Evolutionary conservation across 2,888 invertebrate species (phyloP).

Genomic region (Trisateles emortualis): DNA sequence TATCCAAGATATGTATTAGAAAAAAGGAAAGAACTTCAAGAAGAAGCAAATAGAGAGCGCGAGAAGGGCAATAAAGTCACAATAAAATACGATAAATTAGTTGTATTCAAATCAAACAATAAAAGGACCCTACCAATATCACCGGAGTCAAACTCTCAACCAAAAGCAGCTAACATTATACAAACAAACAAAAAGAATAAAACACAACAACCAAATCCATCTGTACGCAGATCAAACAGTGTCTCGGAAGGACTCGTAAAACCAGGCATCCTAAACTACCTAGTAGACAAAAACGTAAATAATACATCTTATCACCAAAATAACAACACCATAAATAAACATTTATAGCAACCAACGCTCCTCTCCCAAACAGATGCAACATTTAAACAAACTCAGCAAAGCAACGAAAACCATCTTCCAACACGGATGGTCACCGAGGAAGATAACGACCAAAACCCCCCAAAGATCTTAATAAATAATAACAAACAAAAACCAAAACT

Average conservation of each 20-base stretch:
- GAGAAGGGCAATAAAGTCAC: constrained; percentile 12
- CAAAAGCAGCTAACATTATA: neutral
- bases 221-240: constrained; percentile 13
- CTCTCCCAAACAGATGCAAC: neutral
- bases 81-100: constrained; percentile 15
- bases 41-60: constrained; percentile 9
- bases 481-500: no score
- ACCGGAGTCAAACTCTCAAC: neutral
- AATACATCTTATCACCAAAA: constrained; percentile 5
- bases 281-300: constrained; percentile 3
- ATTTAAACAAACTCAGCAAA: neutral
- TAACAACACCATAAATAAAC: constrained; percentile 5
- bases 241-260: constrained; percentile 8
- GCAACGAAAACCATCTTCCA: no score
- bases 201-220: constrained; percentile 2
- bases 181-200: constrained; percentile 3
- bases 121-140: neutral
- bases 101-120: constrained; percentile 7
- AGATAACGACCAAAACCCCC: no score
- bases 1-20: constrained; percentile 12
- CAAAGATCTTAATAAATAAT: no score
- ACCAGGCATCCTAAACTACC: constrained; percentile 10
- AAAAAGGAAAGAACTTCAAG: constrained; percentile 19
- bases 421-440: no score
- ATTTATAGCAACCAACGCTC: constrained; percentile 26